A percentile compares a stretch with the other conserved stretches of the same genome.
These are phyloP conservation scores for Elysia chlorotica DNA, from an alignment of 1,140 invertebrate species.

Conservation along the genomic window DNA sequence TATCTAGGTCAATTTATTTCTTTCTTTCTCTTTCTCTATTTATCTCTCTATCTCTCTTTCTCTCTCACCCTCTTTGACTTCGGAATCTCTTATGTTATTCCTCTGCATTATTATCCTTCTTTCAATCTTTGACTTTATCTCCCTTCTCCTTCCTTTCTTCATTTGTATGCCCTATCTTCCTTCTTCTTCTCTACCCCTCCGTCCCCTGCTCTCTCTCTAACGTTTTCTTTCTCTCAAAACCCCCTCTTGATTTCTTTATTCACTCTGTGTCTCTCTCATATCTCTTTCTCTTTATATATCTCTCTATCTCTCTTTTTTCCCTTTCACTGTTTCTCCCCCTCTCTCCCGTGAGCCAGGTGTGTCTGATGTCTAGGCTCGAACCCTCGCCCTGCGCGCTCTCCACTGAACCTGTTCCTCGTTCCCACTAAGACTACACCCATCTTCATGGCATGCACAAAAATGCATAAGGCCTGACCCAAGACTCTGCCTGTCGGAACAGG, in stretches of 20 bases:
- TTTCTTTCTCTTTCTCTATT: slow-evolving; percentile 4
- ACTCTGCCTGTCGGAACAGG: too few species aligned
- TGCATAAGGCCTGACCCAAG: too few species aligned
- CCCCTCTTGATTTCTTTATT: neutral
- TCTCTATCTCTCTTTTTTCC: neutral
- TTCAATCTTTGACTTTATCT: neutral
- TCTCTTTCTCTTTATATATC: neutral
- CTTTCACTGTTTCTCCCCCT: neutral
- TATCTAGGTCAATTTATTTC: neutral
- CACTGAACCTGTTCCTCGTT: too few species aligned
- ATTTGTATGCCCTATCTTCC: slow-evolving; percentile 4
- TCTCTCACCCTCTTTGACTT: neutral
- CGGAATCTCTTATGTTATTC: too few species aligned
- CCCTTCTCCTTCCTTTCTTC: neutral
- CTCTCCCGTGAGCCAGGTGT: neutral
- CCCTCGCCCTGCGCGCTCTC: too few species aligned
- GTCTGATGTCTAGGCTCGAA: too few species aligned
- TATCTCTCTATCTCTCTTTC: neutral
- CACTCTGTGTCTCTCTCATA: neutral
- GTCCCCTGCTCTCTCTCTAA: neutral
- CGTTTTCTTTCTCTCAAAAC: neutral
- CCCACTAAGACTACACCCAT: too few species aligned
- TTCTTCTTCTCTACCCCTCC: neutral
- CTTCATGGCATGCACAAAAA: too few species aligned
- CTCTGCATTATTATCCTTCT: too few species aligned